These are phyloP conservation scores for Drosophila santomea DNA, from an alignment of 1,140 invertebrate species.

Conservation along the genomic window DNA sequence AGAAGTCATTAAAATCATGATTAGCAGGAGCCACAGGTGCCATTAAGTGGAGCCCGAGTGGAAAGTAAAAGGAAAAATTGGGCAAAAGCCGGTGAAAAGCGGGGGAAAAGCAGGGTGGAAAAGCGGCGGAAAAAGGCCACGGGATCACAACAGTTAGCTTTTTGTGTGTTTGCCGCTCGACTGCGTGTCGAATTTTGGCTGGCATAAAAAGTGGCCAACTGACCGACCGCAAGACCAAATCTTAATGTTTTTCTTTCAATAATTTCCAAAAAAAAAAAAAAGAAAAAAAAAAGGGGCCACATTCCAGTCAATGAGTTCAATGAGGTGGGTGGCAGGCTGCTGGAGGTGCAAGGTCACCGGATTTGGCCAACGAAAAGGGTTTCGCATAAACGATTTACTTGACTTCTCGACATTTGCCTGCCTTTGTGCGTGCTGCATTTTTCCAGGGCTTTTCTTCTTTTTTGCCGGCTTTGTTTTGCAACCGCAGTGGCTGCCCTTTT, in stretches of 20 bases:
- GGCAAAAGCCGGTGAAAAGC: neutral
- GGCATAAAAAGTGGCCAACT: conserved; percentile 47
- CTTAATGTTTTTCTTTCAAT: conserved; percentile 73
- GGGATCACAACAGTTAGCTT: conserved; percentile 36
- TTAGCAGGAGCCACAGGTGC: conserved; percentile 72
- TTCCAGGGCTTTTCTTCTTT: neutral
- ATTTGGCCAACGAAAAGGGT: conserved; percentile 14
- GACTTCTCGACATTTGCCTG: conserved; percentile 18
- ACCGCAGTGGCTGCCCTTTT: neutral
- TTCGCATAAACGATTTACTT: conserved; percentile 5
- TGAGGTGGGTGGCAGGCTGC: conserved; percentile 1
- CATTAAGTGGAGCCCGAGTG: conserved; percentile 54
- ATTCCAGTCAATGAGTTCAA: neutral
- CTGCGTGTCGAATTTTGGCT: conserved; percentile 21
- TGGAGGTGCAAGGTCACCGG: conserved; percentile 10
- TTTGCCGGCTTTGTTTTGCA: too few species aligned
- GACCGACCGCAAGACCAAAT: conserved; percentile 42
- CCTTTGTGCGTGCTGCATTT: conserved; percentile 46
- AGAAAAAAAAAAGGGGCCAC: neutral
- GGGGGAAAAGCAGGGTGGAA: neutral
- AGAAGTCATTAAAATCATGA: conserved; percentile 72
- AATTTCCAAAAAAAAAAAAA: conserved; percentile 30
- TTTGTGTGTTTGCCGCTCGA: conserved; percentile 28
- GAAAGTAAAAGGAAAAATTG: neutral
- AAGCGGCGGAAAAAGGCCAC: conserved; percentile 3